These are phyloP conservation scores for Nasonia vitripennis DNA, from an alignment of 1,140 invertebrate genomes.

Conservation along the genomic window DNA sequence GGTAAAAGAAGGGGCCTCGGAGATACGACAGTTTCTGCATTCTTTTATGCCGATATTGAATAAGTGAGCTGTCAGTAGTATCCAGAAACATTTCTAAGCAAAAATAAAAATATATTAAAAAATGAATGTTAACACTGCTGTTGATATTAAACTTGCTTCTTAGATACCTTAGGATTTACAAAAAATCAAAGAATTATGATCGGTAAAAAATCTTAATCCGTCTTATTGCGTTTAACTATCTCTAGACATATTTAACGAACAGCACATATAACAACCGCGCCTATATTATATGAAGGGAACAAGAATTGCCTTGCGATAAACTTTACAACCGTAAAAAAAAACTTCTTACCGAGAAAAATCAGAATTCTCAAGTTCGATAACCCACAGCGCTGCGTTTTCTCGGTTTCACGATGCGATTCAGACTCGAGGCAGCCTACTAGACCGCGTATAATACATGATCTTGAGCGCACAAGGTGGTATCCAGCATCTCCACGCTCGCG, in stretches of 20 bases:
- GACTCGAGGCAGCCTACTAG: background rate
- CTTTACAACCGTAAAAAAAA: background rate
- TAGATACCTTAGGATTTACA: no score
- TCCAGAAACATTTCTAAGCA: no score
- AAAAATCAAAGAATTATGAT: background rate
- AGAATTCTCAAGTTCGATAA: background rate
- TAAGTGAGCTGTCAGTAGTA: no score
- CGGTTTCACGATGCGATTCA: background rate
- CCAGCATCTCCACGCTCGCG: background rate
- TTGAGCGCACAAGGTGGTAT: background rate
- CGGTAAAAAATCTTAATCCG: background rate
- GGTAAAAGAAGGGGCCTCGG: no score
- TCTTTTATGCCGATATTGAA: no score
- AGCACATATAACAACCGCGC: no score
- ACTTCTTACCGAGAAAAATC: background rate
- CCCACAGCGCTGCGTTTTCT: background rate
- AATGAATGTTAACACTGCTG: no score
- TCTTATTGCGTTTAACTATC: no score
- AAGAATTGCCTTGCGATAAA: background rate
- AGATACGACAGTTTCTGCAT: no score
- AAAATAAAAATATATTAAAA: no score
- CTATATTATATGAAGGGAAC: background rate
- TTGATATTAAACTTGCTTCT: no score
- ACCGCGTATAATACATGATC: background rate
- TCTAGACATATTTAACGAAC: no score